Evolutionary conservation across 2,797 vertebrate species (phyloP), one percentile per base, ranked within the genome.

Genomic region (Chelonia mydas): DNA sequence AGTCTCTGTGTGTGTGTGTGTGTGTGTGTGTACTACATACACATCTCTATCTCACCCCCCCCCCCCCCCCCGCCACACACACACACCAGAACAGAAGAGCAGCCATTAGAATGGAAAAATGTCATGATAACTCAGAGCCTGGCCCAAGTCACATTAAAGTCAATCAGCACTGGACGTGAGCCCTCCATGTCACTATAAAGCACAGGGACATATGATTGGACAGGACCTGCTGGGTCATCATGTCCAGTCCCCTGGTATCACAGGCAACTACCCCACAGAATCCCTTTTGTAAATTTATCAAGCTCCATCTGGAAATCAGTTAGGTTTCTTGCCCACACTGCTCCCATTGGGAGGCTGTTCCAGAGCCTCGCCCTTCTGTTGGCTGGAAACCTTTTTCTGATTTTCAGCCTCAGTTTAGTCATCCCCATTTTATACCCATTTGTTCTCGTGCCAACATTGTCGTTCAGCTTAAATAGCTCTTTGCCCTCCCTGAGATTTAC

Each of bases 31-130:
- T n/a, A n/a, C n/a, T 13, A 15, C 2, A 15, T 50, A 50, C 50
- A 15, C 50, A 5, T 57, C 25, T 57, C 55, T 57, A 25, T 10
- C 55, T 11, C 55, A 27, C 41, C 41, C 41, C 41, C 41, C 41
- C 5, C 41, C 5, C 5, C 37, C 37, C 4, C 37, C 37, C 37
- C n/a, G n/a, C n/a, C n/a, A 85, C 28, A 92, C 91, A 51, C 49
- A 25, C 83, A 72, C 83, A 19, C 1, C 78, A 65, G 84, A 91
- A 15, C 61, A 27, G 15, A 10, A 93, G 80, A 84, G 81, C 88
- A 81, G 59, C 85, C 83, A 6, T 74, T 92, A 94, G 92, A 81
- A 92, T 88, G 72, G 83, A 37, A 81, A 92, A 55, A 65, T 47
- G 81, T 49, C 6, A 2, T 2, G 45, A 54, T 15, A 65, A 95